Evolutionary conservation across 2,797 vertebrate genomes (phyloP).

Genomic region (Carapus acus): DNA sequence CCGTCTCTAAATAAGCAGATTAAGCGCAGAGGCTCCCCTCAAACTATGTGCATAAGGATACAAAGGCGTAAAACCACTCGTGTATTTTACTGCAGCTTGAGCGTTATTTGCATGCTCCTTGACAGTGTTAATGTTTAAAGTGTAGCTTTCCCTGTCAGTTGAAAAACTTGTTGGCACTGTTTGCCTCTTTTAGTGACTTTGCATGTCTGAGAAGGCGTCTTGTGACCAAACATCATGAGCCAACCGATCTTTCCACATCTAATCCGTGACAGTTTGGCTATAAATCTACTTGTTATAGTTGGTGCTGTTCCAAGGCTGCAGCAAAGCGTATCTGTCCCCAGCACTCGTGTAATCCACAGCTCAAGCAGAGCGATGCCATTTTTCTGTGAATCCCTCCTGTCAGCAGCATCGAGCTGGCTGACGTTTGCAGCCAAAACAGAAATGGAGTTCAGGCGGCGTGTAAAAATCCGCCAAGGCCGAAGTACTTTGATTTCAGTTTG

Average conservation of each 20-base stretch:
- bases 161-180: too few relatives aligned
- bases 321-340: conserved; percentile 29
- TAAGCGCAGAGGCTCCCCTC: too few relatives aligned
- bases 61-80: background rate
- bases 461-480: too few relatives aligned
- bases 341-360: conserved; percentile 17
- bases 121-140: too few relatives aligned
- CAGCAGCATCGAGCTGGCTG: background rate
- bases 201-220: background rate
- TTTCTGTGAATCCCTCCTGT: background rate
- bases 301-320: conserved; percentile 17
- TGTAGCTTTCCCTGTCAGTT: too few relatives aligned
- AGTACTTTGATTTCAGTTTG: too few relatives aligned
- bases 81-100: background rate
- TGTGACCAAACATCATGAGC: too few relatives aligned
- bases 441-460: too few relatives aligned
- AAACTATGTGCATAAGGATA: too few relatives aligned
- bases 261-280: conserved; percentile 20
- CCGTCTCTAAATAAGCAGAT: too few relatives aligned
- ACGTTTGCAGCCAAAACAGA: conserved; percentile 3
- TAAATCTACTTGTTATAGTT: conserved; percentile 29
- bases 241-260: background rate
- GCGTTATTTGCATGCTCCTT: background rate
- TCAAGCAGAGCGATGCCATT: background rate
- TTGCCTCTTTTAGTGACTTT: too few relatives aligned